These are phyloP conservation scores for Lepidothrix coronata DNA, from an alignment of 2,113 vertebrate genomes.

Conservation along the genomic window DNA sequence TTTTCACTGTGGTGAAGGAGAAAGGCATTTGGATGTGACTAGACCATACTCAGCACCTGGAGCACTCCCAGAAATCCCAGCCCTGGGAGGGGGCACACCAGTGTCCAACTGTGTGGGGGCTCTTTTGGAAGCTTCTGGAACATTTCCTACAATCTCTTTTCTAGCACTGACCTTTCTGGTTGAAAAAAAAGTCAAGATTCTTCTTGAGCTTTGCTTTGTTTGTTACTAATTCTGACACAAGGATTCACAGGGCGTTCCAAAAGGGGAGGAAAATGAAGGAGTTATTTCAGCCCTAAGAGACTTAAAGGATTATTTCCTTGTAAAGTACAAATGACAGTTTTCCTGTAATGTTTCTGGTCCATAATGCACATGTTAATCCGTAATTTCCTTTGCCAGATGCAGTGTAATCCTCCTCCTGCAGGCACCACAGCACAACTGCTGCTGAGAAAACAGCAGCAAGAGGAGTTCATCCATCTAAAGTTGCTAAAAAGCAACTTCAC, in stretches of 20 bases:
- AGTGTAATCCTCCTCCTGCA: slow-evolving; percentile 52
- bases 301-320: slow-evolving; percentile 66
- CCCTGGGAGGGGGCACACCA: background rate
- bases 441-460: background rate
- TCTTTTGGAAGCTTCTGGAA: background rate
- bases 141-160: background rate
- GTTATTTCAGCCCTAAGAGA: slow-evolving; percentile 55
- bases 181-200: background rate
- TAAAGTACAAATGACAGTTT: slow-evolving; percentile 60
- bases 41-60: background rate
- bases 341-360: slow-evolving; percentile 45
- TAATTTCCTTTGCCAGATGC: slow-evolving; percentile 63
- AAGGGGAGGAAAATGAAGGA: background rate
- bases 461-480: background rate
- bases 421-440: slow-evolving; percentile 7
- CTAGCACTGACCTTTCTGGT: background rate
- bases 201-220: background rate
- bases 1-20: background rate
- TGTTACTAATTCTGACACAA: background rate
- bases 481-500: background rate
- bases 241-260: slow-evolving; percentile 12
- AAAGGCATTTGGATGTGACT: background rate
- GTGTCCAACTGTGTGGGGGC: accelerated
- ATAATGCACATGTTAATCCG: slow-evolving; percentile 49
- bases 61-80: background rate